Conservation (phyloP, 2,113 vertebrate species). For the Gallinago paraguaiae region DNA sequence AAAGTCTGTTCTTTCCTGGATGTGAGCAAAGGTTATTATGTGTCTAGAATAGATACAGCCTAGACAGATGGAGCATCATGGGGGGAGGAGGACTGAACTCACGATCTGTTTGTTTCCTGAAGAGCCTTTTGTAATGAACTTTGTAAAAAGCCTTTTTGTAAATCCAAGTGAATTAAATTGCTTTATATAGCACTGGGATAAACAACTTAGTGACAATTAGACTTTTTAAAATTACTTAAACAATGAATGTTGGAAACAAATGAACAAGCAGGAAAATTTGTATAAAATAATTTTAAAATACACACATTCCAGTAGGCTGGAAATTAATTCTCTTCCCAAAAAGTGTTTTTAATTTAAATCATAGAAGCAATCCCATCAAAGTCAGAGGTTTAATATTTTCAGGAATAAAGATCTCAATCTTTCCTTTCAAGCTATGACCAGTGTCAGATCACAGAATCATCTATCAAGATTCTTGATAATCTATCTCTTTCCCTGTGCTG, state of each 20-base stretch:
- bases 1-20: constrained; percentile 25
- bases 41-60: constrained; percentile 12
- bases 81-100: not conserved
- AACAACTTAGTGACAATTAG: not conserved
- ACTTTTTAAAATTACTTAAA: not conserved
- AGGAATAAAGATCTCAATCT: not conserved
- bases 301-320: not conserved
- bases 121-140: not conserved
- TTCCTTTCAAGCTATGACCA: not conserved
- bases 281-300: not conserved
- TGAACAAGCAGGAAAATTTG: not conserved
- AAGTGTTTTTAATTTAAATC: not conserved
- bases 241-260: not conserved
- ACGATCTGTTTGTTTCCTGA: constrained; percentile 6
- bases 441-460: not conserved
- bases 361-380: not conserved
- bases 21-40: not conserved
- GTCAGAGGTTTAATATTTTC: not conserved
- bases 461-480: not conserved
- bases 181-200: not conserved
- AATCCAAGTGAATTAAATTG: not conserved
- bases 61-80: constrained; percentile 38
- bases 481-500: not conserved
- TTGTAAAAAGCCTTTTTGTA: not conserved
- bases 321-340: not conserved